Evolutionary conservation across 2,797 vertebrate genomes (phyloP).

Genomic region (Smutsia gigantea): DNA sequence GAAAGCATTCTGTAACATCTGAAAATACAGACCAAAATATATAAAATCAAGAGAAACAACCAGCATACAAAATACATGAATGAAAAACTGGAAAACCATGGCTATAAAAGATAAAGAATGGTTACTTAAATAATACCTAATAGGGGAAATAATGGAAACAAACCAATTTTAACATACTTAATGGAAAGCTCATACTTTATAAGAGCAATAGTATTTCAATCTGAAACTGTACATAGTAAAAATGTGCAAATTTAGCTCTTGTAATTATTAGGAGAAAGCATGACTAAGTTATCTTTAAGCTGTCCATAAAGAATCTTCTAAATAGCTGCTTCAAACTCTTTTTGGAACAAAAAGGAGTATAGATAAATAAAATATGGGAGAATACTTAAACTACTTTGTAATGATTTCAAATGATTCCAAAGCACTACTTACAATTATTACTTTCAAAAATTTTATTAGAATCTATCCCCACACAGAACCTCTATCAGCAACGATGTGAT

Average conservation of each 20-base stretch:
- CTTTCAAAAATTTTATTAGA: slow-evolving; percentile 27
- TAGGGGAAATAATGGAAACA: slow-evolving; percentile 32
- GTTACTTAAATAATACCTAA: neutral
- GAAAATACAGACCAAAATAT: slow-evolving; percentile 52
- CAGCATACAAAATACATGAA: slow-evolving; percentile 33
- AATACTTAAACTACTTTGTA: slow-evolving; percentile 38
- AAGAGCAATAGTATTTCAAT: slow-evolving; percentile 36
- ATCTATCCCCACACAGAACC: neutral
- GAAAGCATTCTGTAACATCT: slow-evolving; percentile 25
- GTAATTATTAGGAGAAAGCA: neutral
- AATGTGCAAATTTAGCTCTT: slow-evolving; percentile 19
- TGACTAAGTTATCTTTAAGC: neutral
- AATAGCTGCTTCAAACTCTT: slow-evolving; percentile 40
- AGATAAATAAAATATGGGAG: slow-evolving; percentile 14
- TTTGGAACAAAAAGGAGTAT: slow-evolving; percentile 18
- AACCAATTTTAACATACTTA: slow-evolving; percentile 44
- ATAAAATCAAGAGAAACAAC: slow-evolving; percentile 4
- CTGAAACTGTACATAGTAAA: slow-evolving; percentile 11
- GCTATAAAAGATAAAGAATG: neutral
- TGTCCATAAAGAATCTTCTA: slow-evolving; percentile 1
- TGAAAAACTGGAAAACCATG: neutral
- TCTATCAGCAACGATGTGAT: neutral
- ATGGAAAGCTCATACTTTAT: slow-evolving; percentile 6
- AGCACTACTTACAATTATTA: slow-evolving; percentile 27
- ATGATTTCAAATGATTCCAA: slow-evolving; percentile 50